These are phyloP conservation scores for Argyresthia goedartella DNA, from an alignment of 2,888 invertebrate genomes.

Conservation along the genomic window DNA sequence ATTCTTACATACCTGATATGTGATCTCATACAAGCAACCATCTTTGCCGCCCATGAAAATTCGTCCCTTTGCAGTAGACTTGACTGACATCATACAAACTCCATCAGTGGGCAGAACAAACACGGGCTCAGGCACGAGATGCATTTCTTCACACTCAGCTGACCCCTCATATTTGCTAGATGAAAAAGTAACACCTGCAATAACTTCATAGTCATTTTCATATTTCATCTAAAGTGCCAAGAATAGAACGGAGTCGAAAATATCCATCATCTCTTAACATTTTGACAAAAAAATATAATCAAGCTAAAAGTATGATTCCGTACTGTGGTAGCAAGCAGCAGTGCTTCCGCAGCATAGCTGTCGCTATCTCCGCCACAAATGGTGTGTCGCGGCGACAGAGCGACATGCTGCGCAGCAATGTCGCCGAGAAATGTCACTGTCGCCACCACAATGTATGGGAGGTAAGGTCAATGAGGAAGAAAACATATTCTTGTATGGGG, in stretches of 20 bases:
- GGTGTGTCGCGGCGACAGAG: too few species aligned
- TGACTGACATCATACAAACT: conserved; percentile 84
- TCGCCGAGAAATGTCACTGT: too few species aligned
- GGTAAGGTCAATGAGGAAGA: too few species aligned
- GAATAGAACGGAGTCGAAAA: too few species aligned
- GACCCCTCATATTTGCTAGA: conserved; percentile 56
- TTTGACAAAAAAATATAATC: neutral
- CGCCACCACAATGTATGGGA: too few species aligned
- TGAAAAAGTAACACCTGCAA: conserved; percentile 67
- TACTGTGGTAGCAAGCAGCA: too few species aligned
- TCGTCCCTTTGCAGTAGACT: conserved; percentile 85
- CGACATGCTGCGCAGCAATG: too few species aligned
- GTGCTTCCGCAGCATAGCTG: too few species aligned
- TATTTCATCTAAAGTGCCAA: too few species aligned
- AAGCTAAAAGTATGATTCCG: too few species aligned
- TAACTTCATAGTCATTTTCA: neutral
- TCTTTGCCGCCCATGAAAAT: conserved; percentile 96
- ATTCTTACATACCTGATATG: conserved; percentile 80
- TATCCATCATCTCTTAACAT: neutral
- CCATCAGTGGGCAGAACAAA: conserved; percentile 94
- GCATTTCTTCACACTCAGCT: conserved; percentile 80
- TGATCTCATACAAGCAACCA: conserved; percentile 94
- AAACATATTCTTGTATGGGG: too few species aligned
- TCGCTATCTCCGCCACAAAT: too few species aligned
- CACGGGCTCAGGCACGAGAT: conserved; percentile 94